Conservation (phyloP, 2,888 invertebrate species). For the Tinea pellionella region DNA sequence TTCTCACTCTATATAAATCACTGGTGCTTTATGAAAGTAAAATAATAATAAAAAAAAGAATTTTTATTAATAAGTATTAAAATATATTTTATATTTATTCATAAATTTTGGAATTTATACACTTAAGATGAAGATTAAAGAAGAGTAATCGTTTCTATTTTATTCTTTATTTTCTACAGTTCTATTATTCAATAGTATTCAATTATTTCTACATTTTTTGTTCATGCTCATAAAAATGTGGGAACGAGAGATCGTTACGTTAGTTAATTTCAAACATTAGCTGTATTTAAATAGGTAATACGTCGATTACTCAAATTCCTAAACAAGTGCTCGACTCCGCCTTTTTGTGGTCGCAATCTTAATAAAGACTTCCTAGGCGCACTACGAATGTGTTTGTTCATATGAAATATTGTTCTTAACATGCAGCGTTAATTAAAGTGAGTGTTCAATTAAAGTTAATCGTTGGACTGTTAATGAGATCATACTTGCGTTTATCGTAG, state of each 20-base stretch:
- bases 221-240: background rate
- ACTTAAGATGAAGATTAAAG: too few relatives aligned
- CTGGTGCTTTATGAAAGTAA: background rate
- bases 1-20: conserved; percentile 7
- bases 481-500: background rate
- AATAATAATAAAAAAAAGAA: too few relatives aligned
- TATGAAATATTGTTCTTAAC: conserved; percentile 41
- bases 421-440: conserved; percentile 57
- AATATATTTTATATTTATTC: too few relatives aligned
- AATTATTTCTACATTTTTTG: too few relatives aligned
- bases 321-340: conserved; percentile 50
- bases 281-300: background rate
- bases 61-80: too few relatives aligned
- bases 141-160: too few relatives aligned
- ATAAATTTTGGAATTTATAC: too few relatives aligned
- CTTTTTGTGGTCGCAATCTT: conserved; percentile 64
- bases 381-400: conserved; percentile 48
- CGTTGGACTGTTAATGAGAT: conserved; percentile 32
- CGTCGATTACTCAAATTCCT: conserved; percentile 57
- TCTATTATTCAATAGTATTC: too few relatives aligned
- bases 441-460: conserved; percentile 60
- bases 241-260: background rate
- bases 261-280: background rate
- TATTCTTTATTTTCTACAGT: too few relatives aligned
- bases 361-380: conserved; percentile 66